Evolutionary conservation across 2,113 vertebrate genomes (phyloP), one percentile per base, ranked within the genome.

Genomic region (Apteryx mantelli): DNA sequence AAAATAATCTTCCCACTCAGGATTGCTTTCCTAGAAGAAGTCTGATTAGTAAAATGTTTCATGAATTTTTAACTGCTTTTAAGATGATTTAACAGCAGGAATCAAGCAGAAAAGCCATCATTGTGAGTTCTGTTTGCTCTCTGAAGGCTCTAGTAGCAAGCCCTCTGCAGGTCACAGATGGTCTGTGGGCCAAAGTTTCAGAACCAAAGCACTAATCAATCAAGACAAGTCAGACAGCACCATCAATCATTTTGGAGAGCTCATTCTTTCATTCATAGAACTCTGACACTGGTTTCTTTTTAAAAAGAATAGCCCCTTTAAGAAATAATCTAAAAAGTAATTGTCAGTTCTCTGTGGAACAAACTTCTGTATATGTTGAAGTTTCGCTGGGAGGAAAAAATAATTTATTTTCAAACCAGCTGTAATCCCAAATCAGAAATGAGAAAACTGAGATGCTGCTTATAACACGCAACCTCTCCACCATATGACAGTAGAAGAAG

Each of bases 61-160:
- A 94, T 97, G 58, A 96, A 96, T 95, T 95, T 97, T 96, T 95
- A 95, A 81, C 83, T 81, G 44, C 68, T 94, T 94, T 96, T 91
- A 95, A 68, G 82, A 90, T 48, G 22, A 93, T 95, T 95, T 95
- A 96, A 74, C 86, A 89, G 68, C 25, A 89, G 61, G 80, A 95
- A 93, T 77, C n/a, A 48, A 93, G 75, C n/a, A 94, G 55, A 75
- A 60, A 75, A 90, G n/a, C 25, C 55, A 56, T 66, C 69, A 40
- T 71, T 48, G 17, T 32, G 48, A 44, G 78, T 70, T 82, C 77
- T 65, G 2, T 65, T 60, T 93, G 40, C 60, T 80, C 68, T 84
- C 36, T 69, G 53, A 96, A 95, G 78, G n/a, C 7, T 25, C 63
- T 40, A 7, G 44, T 76, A 78, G 36, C 48, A 92, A 95, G 78